These are phyloP conservation scores for Tineola bisselliella DNA, from an alignment of 2,888 invertebrate species.

Conservation along the genomic window DNA sequence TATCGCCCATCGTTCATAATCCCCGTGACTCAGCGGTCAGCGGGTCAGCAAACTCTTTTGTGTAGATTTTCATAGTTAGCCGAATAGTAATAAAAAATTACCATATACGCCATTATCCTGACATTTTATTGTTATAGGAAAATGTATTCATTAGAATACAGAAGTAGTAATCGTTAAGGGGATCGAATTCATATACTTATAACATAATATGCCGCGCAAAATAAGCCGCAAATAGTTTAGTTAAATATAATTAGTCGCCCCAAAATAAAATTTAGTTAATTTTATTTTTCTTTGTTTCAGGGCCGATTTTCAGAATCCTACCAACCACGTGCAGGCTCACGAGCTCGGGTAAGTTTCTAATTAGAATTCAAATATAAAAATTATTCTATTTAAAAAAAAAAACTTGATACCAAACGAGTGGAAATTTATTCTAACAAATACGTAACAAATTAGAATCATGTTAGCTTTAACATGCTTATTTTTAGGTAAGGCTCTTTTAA, in stretches of 20 bases:
- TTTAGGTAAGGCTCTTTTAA: slow-evolving; percentile 17
- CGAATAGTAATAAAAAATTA: neutral
- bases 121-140: neutral
- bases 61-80: neutral
- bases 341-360: slow-evolving; percentile 43
- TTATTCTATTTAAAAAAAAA: no score
- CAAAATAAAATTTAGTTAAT: no score
- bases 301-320: slow-evolving; percentile 48
- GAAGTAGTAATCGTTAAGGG: no score
- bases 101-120: neutral
- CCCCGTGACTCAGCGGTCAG: neutral
- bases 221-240: no score
- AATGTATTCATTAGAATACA: no score
- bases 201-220: no score
- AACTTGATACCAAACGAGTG: no score
- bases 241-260: no score
- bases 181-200: no score
- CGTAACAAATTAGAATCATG: neutral
- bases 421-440: no score
- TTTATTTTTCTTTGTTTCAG: slow-evolving; percentile 33
- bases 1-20: neutral
- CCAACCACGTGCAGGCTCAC: slow-evolving; percentile 53
- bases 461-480: neutral
- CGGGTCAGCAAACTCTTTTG: neutral
- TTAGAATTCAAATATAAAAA: neutral